Evolutionary conservation across 1,140 invertebrate species (phyloP).

Genomic region (Pteromalus puparum): DNA sequence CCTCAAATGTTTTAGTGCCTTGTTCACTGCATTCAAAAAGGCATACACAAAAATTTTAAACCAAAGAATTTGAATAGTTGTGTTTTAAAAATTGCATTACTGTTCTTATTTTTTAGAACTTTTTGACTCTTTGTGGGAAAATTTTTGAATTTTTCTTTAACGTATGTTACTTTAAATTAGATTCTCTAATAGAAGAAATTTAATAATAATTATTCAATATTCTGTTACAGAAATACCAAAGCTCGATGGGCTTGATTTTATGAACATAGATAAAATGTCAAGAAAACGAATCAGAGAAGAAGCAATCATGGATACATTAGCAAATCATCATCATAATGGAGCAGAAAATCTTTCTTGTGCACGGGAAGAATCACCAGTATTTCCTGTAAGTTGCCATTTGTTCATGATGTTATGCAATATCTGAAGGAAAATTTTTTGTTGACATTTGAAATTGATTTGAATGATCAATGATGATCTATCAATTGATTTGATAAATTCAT

Average conservation of each 20-base stretch:
- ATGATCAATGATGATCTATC: no score
- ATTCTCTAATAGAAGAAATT: background rate
- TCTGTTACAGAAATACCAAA: slow-evolving; percentile 35
- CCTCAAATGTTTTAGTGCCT: slow-evolving; percentile 42
- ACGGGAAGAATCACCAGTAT: slow-evolving; percentile 57
- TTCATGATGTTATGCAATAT: background rate
- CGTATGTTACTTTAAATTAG: background rate
- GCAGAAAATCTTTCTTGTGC: slow-evolving; percentile 56
- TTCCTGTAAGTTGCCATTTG: slow-evolving; percentile 59
- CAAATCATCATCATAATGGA: slow-evolving; percentile 59
- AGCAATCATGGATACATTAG: slow-evolving; percentile 52
- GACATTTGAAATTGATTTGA: background rate
- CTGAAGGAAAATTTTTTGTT: no score
- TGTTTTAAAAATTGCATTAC: background rate
- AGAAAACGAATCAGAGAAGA: slow-evolving; percentile 63
- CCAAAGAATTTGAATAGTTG: slow-evolving; percentile 1
- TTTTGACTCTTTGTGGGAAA: background rate
- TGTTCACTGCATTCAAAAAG: background rate
- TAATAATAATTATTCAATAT: background rate
- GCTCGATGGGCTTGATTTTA: slow-evolving; percentile 54
- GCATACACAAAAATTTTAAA: slow-evolving; percentile 5
- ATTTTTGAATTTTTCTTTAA: background rate
- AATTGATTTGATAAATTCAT: background rate
- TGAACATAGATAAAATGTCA: slow-evolving; percentile 62
- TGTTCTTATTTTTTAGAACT: slow-evolving; percentile 1